Conservation (phyloP, 2,113 vertebrate genomes). For the Gasterosteus nipponicus region DNA sequence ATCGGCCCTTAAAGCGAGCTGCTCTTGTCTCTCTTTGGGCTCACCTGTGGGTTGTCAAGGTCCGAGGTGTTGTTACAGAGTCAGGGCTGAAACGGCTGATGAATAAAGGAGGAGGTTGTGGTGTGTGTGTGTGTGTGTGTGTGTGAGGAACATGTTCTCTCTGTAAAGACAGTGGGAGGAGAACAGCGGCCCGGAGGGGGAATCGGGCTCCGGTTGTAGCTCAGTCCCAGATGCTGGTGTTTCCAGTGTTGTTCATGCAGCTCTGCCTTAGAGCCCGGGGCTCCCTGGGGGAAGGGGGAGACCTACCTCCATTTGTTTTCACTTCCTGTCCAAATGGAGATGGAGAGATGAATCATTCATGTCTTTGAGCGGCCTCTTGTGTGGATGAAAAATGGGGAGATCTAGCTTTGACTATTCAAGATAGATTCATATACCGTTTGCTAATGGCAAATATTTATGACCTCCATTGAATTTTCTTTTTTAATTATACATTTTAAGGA, state of each 20-base stretch:
- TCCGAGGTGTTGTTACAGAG: constrained; percentile 26
- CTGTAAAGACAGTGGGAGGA: constrained; percentile 45
- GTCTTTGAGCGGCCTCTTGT: constrained; percentile 53
- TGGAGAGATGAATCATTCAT: constrained; percentile 68
- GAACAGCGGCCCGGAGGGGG: constrained; percentile 47
- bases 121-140: constrained; percentile 15
- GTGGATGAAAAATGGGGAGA: constrained; percentile 57
- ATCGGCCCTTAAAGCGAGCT: constrained; percentile 13
- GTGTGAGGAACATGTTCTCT: constrained; percentile 50
- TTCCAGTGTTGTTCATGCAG: constrained; percentile 63
- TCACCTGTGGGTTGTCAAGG: constrained; percentile 38
- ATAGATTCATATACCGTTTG: constrained; percentile 47
- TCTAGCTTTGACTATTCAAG: constrained; percentile 38
- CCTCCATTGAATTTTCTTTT: constrained; percentile 11
- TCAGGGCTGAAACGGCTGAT: neutral
- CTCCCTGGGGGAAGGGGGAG: constrained; percentile 35
- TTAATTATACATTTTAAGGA: neutral
- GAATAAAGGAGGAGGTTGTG: constrained; percentile 39
- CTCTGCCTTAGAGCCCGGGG: constrained; percentile 43
- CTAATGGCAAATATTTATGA: neutral
- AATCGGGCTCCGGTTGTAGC: constrained; percentile 54
- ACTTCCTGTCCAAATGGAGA: constrained; percentile 66
- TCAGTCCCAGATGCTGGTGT: constrained; percentile 54
- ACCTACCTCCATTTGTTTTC: constrained; percentile 70
- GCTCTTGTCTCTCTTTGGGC: constrained; percentile 11